A percentile compares a stretch with the other conserved stretches of the same genome.
Evolutionary conservation across 2,888 invertebrate species (phyloP).

Genomic region (Heterodera filipjevi): DNA sequence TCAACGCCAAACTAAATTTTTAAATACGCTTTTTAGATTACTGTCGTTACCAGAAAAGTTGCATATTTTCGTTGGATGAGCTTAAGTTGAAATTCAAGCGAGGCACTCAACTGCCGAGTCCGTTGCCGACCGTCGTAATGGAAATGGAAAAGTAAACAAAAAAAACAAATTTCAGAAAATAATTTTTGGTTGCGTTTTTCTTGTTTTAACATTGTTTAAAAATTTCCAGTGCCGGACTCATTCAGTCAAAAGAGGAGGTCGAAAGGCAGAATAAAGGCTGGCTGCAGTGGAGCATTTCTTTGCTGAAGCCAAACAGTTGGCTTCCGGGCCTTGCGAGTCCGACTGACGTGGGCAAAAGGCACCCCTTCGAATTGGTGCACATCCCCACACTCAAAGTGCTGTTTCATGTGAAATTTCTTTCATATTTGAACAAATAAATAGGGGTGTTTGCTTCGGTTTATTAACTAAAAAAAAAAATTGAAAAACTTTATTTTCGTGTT

Average conservation of each 20-base stretch:
- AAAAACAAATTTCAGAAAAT: not conserved
- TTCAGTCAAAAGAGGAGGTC: conserved; percentile 19
- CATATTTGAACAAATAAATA: too few species aligned
- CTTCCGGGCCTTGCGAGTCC: conserved; percentile 6
- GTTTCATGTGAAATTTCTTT: not conserved
- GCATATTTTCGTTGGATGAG: conserved; percentile 45
- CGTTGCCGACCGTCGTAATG: conserved; percentile 51
- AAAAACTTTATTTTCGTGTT: too few species aligned
- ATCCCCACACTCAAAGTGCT: conserved; percentile 41
- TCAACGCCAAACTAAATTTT: not conserved
- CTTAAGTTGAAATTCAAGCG: conserved; percentile 53
- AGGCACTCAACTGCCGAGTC: conserved; percentile 54
- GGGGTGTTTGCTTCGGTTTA: too few species aligned
- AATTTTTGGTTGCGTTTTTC: not conserved
- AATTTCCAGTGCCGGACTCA: conserved; percentile 26
- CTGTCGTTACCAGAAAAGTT: conserved; percentile 49
- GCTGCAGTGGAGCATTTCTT: conserved; percentile 39
- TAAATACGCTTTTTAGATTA: conserved; percentile 21
- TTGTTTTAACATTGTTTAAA: too few species aligned
- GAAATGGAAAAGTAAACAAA: conserved; percentile 47
- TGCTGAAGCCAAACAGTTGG: conserved; percentile 39
- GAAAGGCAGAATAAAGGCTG: conserved; percentile 38
- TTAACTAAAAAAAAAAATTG: too few species aligned
- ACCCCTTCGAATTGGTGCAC: conserved; percentile 35
- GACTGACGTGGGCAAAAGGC: not conserved